Base-by-base conservation (phyloP, 1,140 invertebrate species). In the Achroia grisella region DNA sequence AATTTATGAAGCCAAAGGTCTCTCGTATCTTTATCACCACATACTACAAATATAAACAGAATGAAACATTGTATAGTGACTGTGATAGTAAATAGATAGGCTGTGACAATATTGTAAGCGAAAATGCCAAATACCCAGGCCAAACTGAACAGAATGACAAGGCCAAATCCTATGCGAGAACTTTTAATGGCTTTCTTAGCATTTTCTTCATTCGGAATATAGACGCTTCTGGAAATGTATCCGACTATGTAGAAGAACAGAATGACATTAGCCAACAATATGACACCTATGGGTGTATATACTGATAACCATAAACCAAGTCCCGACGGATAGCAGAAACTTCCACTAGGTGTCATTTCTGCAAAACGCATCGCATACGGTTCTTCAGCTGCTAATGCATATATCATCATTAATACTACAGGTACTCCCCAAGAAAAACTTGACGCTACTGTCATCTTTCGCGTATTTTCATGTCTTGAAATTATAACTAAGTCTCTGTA, bases 61-160 rank as follows among this genome's bases (percentile, higher is more conserved):
- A 88, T 76, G 27, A 87, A 81, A 0, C 88, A 87, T 69, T 89
- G 87, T 37, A 81, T 71, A 0, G 86, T 87, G 0, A 75, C 80
- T 2, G 82, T 85, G 4, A 88, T 51, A 31, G 80, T 86, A 51
- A 88, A 89, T 2, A 88, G 48, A 45, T 87, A 88, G 0, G 82
- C 71, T 9, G 76, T 72, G 0, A 84, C 67, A 1, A 87, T 45
- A 44, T 81, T 77, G 10, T 51, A 66, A 0, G 72, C 71, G 14
- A 87, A 74, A 1, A 87, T 42, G 11, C 85, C 87, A 49, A 87
- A 88, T 6, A 87, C 44, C 87, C 87, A 88, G 0, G 86, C 82
- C 15, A 88, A 50, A 15, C 87, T 86, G 23, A 88, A 86, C 5
- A 88, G 45, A 39, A 87, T 87, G 8, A 87, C 86, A 5, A 88